A percentile compares a stretch with the other conserved stretches of the same genome.
Evolutionary conservation across 2,888 invertebrate genomes (phyloP).

Genomic region (Melanostoma mellinum): DNA sequence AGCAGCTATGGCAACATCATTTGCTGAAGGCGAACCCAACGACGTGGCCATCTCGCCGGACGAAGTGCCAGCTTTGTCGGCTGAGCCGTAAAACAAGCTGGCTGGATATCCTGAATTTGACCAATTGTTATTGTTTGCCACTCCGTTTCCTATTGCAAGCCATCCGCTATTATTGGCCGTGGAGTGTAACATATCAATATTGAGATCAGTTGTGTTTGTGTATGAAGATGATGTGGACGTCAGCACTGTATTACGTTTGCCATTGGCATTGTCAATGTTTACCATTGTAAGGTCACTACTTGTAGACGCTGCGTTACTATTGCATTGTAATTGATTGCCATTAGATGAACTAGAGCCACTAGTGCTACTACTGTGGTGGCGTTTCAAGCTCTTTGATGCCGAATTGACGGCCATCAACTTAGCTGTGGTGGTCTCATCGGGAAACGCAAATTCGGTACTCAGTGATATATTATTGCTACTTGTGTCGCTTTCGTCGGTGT

Average conservation of each 20-base stretch:
- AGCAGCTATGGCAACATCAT: slow-evolving; percentile 20
- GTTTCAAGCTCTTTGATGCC: slow-evolving; percentile 79
- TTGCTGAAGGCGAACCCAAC: slow-evolving; percentile 1
- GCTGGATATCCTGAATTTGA: slow-evolving; percentile 47
- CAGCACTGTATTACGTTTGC: slow-evolving; percentile 48
- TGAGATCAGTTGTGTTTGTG: slow-evolving; percentile 66
- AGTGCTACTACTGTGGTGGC: slow-evolving; percentile 74
- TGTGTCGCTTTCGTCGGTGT: slow-evolving; percentile 78
- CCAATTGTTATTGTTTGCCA: slow-evolving; percentile 4
- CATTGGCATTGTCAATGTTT: slow-evolving; percentile 39
- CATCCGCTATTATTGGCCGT: slow-evolving; percentile 44
- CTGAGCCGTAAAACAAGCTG: slow-evolving; percentile 59
- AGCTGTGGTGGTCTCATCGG: slow-evolving; percentile 80
- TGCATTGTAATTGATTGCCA: slow-evolving; percentile 63
- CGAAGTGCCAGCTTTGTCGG: slow-evolving; percentile 50
- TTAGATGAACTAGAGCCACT: slow-evolving; percentile 41
- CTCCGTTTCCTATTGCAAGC: slow-evolving; percentile 33
- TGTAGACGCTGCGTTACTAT: slow-evolving; percentile 41
- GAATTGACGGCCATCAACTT: slow-evolving; percentile 79
- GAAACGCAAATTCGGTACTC: slow-evolving; percentile 77
- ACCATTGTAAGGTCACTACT: slow-evolving; percentile 35
- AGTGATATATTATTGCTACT: slow-evolving; percentile 73
- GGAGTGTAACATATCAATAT: slow-evolving; percentile 46
- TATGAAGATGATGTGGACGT: slow-evolving; percentile 49
- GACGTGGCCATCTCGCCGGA: slow-evolving; percentile 11